These are phyloP conservation scores for Thunnus thynnus DNA, from an alignment of 2,113 vertebrate genomes.

Conservation along the genomic window DNA sequence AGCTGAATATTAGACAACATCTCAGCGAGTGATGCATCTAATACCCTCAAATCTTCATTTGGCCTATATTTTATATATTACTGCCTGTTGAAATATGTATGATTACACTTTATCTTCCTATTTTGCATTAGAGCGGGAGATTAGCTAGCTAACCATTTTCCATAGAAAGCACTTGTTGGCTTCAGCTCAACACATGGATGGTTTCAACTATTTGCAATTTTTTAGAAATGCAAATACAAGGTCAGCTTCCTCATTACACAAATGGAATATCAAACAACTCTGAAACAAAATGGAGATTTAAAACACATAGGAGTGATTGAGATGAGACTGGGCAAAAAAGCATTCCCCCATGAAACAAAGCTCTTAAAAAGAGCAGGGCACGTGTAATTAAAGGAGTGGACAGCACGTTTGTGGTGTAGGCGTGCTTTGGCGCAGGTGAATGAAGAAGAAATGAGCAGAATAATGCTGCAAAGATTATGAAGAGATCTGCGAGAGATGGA, in stretches of 20 bases:
- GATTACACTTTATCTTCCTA: background rate
- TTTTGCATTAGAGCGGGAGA: constrained; percentile 1
- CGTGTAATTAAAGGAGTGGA: constrained; percentile 61
- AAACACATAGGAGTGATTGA: constrained; percentile 40
- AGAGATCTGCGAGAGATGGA: constrained; percentile 24
- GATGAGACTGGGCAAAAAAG: constrained; percentile 21
- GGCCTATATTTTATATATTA: constrained; percentile 37
- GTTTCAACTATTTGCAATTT: constrained; percentile 59
- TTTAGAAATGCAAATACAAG: constrained; percentile 61
- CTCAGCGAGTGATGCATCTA: constrained; percentile 27
- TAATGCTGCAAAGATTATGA: constrained; percentile 35
- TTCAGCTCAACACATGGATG: constrained; percentile 33
- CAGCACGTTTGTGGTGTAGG: constrained; percentile 28
- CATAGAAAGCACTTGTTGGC: constrained; percentile 39
- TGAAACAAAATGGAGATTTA: constrained; percentile 59
- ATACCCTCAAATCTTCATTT: constrained; percentile 24
- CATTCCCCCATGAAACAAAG: constrained; percentile 46
- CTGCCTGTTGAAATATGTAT: constrained; percentile 14
- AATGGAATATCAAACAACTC: constrained; percentile 63
- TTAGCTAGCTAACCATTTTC: constrained; percentile 14
- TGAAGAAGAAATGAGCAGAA: constrained; percentile 3
- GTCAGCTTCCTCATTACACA: constrained; percentile 61
- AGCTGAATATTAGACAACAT: constrained; percentile 24
- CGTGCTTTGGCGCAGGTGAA: constrained; percentile 26
- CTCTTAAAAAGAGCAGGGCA: constrained; percentile 43